Percentiles rank a stretch among this genome's conserved stretches.
Evolutionary conservation across 2,113 vertebrate species (phyloP).

Genomic region (Lophochroa leadbeateri): DNA sequence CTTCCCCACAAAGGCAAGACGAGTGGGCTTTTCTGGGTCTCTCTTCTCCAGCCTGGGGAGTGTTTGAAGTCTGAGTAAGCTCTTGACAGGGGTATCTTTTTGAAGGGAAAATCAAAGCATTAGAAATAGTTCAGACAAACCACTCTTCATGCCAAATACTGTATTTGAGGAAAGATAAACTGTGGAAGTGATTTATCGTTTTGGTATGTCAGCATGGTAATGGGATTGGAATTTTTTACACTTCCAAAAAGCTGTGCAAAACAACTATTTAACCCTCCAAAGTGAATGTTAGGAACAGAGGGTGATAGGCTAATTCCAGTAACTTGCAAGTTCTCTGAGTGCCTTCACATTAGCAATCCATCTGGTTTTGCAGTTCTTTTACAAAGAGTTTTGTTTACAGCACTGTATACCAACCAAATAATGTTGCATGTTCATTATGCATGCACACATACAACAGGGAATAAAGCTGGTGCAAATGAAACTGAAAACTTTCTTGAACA

Average conservation of each 20-base stretch:
- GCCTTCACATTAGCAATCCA: background rate
- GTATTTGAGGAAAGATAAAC: background rate
- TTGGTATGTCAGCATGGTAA: background rate
- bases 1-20: background rate
- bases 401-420: background rate
- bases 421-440: rapidly evolving
- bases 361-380: background rate
- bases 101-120: background rate
- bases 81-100: background rate
- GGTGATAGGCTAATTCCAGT: background rate
- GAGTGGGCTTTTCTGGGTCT: background rate
- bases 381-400: background rate
- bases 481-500: background rate
- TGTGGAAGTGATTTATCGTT: background rate
- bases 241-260: background rate
- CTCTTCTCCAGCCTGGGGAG: background rate
- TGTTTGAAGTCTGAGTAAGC: background rate
- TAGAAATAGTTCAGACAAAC: background rate
- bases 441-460: background rate
- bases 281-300: background rate
- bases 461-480: background rate
- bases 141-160: background rate
- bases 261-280: background rate
- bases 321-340: background rate
- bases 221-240: background rate